phyloP scores from a whole-genome alignment of 2,888 invertebrate species.

The Sphecodes monilicornis region DNA sequence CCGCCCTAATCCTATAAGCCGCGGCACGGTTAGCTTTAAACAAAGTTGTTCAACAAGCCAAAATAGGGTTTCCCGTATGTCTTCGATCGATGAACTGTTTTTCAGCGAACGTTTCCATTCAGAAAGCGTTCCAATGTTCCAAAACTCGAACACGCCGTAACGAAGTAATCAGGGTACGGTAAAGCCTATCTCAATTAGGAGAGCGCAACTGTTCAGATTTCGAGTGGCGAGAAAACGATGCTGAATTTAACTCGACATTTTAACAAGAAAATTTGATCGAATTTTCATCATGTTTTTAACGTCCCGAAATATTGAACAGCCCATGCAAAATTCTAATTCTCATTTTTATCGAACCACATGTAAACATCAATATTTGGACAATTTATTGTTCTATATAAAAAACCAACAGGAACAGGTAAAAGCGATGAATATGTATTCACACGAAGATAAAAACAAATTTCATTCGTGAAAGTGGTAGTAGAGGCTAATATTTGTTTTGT shows the following conservation, averaged over 20 bases:
- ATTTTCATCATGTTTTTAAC: not conserved
- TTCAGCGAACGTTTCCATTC: conserved; percentile 7
- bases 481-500: not conserved
- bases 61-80: conserved; percentile 21
- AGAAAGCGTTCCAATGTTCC: not conserved
- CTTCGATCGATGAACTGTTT: conserved; percentile 29
- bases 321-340: not conserved
- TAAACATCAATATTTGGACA: not conserved
- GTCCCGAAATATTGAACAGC: not conserved
- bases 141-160: not conserved
- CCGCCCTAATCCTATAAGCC: not conserved
- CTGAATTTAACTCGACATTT: not conserved
- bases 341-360: not conserved
- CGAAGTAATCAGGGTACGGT: conserved; percentile 5
- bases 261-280: not conserved
- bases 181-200: not conserved
- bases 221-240: not conserved
- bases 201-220: not conserved
- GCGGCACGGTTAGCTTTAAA: conserved; percentile 22
- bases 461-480: not conserved
- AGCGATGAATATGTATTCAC: not conserved
- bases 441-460: not conserved
- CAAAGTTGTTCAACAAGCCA: conserved; percentile 19
- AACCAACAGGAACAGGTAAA: not conserved
- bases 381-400: not conserved